Base-by-base conservation (phyloP, 1,140 invertebrate species). In the Atta cephalotes region DNA sequence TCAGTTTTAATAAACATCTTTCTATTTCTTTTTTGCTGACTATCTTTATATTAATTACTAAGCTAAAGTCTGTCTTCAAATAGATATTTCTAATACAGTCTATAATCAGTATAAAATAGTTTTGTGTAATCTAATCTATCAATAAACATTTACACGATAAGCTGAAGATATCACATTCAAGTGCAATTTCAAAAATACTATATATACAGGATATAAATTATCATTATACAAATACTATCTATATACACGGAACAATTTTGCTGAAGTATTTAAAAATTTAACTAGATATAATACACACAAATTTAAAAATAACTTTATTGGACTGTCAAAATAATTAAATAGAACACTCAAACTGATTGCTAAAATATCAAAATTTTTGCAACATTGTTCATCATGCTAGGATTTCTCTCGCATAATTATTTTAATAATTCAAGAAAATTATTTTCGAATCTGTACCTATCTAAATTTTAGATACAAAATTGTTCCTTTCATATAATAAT, bases 61-160 rank as follows among this genome's bases (percentile, higher is more conserved):
- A 74, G 2, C 5, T 74, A 58, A 56, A 51, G 21, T 58, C 14
- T 25, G 9, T 25, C 25, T 60, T 25, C 56, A 21, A 10, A 60
- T n/a, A 58, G 4, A 56, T 56, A 56, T 12, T 72, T 56, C n/a
- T n/a, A n/a, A n/a, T n/a, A n/a, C 35, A 53, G 3, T 1, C 9
- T 35, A 25, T n/a, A 35, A 58, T 58, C 28, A 74, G 18, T 56
- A 72, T n/a, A 3, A 51, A 3, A 39, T 9, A 31, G 7, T 28
- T 65, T 79, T 14, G 10, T 14, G 10, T 31, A 80, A 80, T 68
- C 28, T 80, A 68, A 80, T 68, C 45, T 53, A 21, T 62, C 25
- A 28, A 31, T 4, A 2, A 72, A 21, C n/a, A 63, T 49, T n/a
- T 49, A 5, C 39, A 66, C 1, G 3, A 14, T 21, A 58, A 31